Evolutionary conservation across 2,888 invertebrate genomes (phyloP), one percentile per base, ranked within the genome.

Genomic region (Watsonalla binaria): DNA sequence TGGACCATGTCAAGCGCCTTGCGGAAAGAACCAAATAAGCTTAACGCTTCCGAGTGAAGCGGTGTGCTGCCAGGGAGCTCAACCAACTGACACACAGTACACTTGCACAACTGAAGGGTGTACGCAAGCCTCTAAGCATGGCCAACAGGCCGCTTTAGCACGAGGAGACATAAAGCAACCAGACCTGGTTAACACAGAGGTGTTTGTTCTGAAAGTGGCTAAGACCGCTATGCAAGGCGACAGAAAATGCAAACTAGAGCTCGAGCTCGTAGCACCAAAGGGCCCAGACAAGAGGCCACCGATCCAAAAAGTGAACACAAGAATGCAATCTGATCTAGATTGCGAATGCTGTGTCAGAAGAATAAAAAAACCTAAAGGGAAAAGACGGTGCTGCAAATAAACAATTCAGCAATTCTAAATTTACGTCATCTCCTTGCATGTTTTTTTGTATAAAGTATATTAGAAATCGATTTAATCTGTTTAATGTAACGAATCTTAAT

Each of bases 221-320:
- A 94, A 94, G 74, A 94, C 94, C 59, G 92, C 92, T 1, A 92
- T 93, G 56, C 92, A 93, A 11, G 91, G 90, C 0, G 93, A 93
- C 52, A 93, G 92, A 68, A 94, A 94, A 76, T 92, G 92, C 52
- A 94, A 93, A 76, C 54, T 90, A 35, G 94, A 94, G 76, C 66
- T 95, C 65, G 94, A 94, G 71, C 80, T 95, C 68, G 92, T 92
- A 53, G 93, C 94, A 0, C 95, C 94, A 0, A 93, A 93, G 66
- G 93, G 92, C 0, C 86, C 90, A 0, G 92, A 93, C 55, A 86
- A 92, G 57, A 90, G 89, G 56, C 90, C 91, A 0, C 92, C 92
- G 0, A 78, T 93, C 6, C 47, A 74, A 65, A 84, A 82, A 79
- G 63, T 69, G 24, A 77, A 84, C 64, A 70, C 69, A 45, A 76